A percentile compares a stretch with the other conserved stretches of the same genome.
These are phyloP conservation scores for Malthinus seriepunctatus DNA, from an alignment of 2,888 invertebrate species.

Conservation along the genomic window DNA sequence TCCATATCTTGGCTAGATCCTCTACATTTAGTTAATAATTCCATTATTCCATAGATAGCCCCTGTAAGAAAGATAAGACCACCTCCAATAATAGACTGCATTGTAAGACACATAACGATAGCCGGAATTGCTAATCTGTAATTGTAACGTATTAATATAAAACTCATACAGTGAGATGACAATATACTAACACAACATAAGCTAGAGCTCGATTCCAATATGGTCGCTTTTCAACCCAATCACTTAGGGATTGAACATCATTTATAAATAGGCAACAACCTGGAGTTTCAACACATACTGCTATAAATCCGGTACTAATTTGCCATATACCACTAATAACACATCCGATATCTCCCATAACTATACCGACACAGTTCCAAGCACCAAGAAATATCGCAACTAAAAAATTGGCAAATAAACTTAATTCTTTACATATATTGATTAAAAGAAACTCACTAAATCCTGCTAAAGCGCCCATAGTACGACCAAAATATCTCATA, in stretches of 20 bases:
- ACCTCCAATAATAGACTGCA: slow-evolving; percentile 82
- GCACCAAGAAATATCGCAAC: slow-evolving; percentile 85
- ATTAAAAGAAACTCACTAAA: slow-evolving; percentile 67
- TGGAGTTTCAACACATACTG: slow-evolving; percentile 91
- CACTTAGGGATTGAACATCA: slow-evolving; percentile 85
- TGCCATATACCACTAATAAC: slow-evolving; percentile 82
- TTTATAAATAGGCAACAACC: slow-evolving; percentile 97
- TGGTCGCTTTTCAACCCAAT: slow-evolving; percentile 81
- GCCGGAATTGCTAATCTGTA: slow-evolving; percentile 79
- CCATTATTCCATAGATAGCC: slow-evolving; percentile 91
- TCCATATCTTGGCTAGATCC: slow-evolving; percentile 85
- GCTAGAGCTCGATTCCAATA: slow-evolving; percentile 87
- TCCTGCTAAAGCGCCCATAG: slow-evolving; percentile 82
- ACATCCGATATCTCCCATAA: slow-evolving; percentile 65
- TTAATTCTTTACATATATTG: slow-evolving; percentile 11
- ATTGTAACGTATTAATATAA: slow-evolving; percentile 18
- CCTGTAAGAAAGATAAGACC: slow-evolving; percentile 89
- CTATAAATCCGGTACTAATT: slow-evolving; percentile 86
- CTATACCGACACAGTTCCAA: slow-evolving; percentile 71
- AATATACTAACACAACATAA: slow-evolving; percentile 81
- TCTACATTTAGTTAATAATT: slow-evolving; percentile 61
- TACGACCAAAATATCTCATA: slow-evolving; percentile 84
- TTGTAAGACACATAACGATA: slow-evolving; percentile 74
- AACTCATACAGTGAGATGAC: not conserved
- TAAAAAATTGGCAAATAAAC: slow-evolving; percentile 52